A percentile compares a stretch with the other conserved stretches of the same genome.
These are phyloP conservation scores for Atopsyche davidsoni DNA, from an alignment of 1,140 invertebrate genomes.

Conservation along the genomic window DNA sequence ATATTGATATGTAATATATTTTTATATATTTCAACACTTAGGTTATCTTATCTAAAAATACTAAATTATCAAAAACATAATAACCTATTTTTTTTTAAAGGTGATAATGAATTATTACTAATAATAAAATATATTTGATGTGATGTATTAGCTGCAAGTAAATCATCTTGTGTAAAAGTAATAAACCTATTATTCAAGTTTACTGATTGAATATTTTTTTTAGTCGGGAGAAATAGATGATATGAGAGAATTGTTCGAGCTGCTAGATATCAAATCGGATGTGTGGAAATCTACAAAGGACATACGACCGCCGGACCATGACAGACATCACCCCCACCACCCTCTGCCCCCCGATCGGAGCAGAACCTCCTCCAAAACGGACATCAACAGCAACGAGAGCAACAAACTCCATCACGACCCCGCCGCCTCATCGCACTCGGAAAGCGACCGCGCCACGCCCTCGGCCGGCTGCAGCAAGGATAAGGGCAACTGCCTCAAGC, in stretches of 20 bases:
- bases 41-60: too few species aligned
- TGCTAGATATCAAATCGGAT: constrained; percentile 77
- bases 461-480: constrained; percentile 42
- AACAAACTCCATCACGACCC: constrained; percentile 48
- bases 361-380: constrained; percentile 56
- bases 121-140: too few species aligned
- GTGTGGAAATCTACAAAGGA: constrained; percentile 58
- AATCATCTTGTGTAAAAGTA: too few species aligned
- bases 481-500: constrained; percentile 29
- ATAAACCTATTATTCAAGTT: too few species aligned
- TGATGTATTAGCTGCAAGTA: too few species aligned
- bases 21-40: too few species aligned
- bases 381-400: constrained; percentile 56
- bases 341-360: constrained; percentile 41
- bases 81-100: too few species aligned
- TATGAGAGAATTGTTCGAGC: constrained; percentile 71
- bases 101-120: too few species aligned
- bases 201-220: constrained; percentile 35
- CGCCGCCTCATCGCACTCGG: constrained; percentile 44
- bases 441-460: constrained; percentile 44
- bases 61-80: too few species aligned
- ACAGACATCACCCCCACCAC: constrained; percentile 47
- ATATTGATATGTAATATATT: too few species aligned
- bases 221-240: constrained; percentile 74
- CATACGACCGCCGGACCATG: constrained; percentile 35